Base-by-base conservation (phyloP, 2,888 invertebrate species). In the Amblyjoppa fuscipennis region DNA sequence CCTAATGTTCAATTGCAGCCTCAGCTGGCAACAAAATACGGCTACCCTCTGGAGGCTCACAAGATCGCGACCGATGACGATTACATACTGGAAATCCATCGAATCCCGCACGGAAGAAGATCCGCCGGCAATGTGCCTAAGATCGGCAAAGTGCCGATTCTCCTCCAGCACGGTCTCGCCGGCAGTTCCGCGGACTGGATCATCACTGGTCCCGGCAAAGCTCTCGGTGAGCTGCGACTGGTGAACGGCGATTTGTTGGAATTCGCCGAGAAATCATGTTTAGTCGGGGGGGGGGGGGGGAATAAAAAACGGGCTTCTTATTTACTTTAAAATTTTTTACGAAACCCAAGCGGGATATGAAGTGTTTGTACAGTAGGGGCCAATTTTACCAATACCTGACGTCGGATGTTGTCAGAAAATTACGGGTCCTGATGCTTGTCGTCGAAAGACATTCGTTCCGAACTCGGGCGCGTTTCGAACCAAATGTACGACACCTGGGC, bases 131-230 rank as follows among this genome's bases (percentile, higher is more conserved):
- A 81, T 1, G 66, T 70, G 5, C 74, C 78, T 3, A 86, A 82
- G 41, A 79, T 80, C 25, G 75, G 59, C 28, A 91, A 85, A 84
- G 88, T 90, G 2, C 93, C 94, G 4, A 94, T 96, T 2, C 91
- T 96, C 7, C 87, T 96, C 6, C 94, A 95, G 82, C 96, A 96
- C 86, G 96, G 97, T 0, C 92, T 97, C 0, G 89, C 96, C 4
- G 96, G 96, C 2, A 96, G 96, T 89, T 96, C 97, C 5, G 95
- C 96, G 0, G 96, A 96, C 91, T 97, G 96, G 95, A 94, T 97
- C 6, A 95, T 97, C 83, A 96, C 96, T 95, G 96, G 96, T 0
- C 96, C 96, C 0, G 95, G 95, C 79, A 95, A 96, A 88, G 96
- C 96, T 89, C 93, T 97, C 38, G 96, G 96, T 96, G 93, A 93